Conservation (phyloP, 2,888 invertebrate genomes). For the Malacosoma neustria region DNA sequence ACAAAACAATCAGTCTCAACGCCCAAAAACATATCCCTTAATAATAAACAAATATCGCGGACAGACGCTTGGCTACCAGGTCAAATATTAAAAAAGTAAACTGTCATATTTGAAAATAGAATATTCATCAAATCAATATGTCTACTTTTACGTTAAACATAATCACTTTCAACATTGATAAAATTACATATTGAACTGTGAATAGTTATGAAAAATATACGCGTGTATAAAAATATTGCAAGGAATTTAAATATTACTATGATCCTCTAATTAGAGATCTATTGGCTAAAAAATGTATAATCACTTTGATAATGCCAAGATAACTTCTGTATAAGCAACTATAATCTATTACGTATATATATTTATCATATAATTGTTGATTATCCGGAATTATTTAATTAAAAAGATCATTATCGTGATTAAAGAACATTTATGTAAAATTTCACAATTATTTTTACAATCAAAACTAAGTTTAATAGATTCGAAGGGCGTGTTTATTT, state of each 20-base stretch:
- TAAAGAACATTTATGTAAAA: neutral
- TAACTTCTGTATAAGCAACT: constrained; percentile 57
- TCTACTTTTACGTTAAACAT: no score
- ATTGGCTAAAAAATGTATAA: constrained; percentile 32
- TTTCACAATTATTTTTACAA: neutral
- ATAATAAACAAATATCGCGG: neutral
- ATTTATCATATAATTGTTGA: constrained; percentile 32
- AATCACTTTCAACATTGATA: no score
- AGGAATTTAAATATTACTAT: constrained; percentile 36
- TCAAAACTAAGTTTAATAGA: no score
- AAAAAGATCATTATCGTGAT: neutral
- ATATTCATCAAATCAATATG: no score
- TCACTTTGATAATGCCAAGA: constrained; percentile 41
- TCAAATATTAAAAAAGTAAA: constrained; percentile 9
- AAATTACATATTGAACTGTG: no score
- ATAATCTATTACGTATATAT: constrained; percentile 59
- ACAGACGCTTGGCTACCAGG: constrained; percentile 9
- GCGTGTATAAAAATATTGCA: constrained; percentile 58
- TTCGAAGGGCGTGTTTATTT: no score
- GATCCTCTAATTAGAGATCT: constrained; percentile 21
- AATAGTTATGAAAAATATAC: neutral
- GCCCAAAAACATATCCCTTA: constrained; percentile 49
- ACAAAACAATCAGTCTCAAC: constrained; percentile 75
- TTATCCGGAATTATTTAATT: constrained; percentile 6
- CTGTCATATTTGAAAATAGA: neutral